phyloP scores from a whole-genome alignment of 2,888 invertebrate genomes.

The Polydrusus pterygomalis region DNA sequence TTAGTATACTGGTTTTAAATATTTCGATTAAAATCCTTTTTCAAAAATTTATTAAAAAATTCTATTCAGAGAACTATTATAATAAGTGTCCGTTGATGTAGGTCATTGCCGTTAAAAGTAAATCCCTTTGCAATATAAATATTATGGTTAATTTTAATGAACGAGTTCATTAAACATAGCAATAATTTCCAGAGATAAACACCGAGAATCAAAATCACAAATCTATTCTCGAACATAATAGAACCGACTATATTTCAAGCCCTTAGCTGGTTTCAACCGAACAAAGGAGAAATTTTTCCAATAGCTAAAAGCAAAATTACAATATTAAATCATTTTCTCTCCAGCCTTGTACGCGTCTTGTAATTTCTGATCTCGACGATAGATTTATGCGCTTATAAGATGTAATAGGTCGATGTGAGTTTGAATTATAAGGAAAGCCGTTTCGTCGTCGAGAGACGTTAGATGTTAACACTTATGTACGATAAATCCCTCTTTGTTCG shows the following conservation, averaged over 20 bases:
- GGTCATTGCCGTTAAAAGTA: too few relatives aligned
- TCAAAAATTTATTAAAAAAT: too few relatives aligned
- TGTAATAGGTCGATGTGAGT: slow-evolving; percentile 1
- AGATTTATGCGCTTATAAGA: slow-evolving; percentile 22
- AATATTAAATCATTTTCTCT: slow-evolving; percentile 20
- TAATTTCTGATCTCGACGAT: slow-evolving; percentile 17
- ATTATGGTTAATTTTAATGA: too few relatives aligned
- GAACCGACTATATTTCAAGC: not conserved
- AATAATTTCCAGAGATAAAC: not conserved
- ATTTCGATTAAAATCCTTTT: too few relatives aligned
- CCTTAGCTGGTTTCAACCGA: not conserved
- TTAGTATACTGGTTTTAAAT: too few relatives aligned
- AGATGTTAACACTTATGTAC: slow-evolving; percentile 17
- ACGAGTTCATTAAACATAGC: too few relatives aligned
- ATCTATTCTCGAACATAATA: not conserved
- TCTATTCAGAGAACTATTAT: too few relatives aligned
- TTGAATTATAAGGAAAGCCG: slow-evolving; percentile 13
- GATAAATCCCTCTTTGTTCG: slow-evolving; percentile 8
- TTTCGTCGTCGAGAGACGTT: not conserved
- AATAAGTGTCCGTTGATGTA: too few relatives aligned
- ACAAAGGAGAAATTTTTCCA: not conserved
- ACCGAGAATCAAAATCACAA: not conserved
- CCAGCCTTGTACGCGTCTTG: not conserved
- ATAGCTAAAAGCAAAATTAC: slow-evolving; percentile 3
- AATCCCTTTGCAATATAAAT: too few relatives aligned